Base-by-base conservation (phyloP, 2,888 invertebrate genomes). In the Hololepta plana region DNA sequence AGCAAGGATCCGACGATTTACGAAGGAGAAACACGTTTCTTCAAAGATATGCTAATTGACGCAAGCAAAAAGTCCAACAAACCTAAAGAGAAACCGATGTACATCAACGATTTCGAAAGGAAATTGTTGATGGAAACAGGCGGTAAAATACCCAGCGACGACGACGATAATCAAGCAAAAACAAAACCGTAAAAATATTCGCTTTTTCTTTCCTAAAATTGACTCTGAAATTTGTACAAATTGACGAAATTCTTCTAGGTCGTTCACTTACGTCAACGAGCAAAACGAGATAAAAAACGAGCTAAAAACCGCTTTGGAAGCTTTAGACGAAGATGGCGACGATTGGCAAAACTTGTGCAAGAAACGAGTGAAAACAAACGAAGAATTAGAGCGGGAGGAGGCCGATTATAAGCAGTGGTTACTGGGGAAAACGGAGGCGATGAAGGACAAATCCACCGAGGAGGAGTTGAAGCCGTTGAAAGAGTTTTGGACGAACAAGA, bases 1-100 rank as follows among this genome's bases (percentile, higher is more conserved):
- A 79, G 70, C 23, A 84, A 81, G 46, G 84, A 93, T 57, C 85
- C 91, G 0, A 64, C 67, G 38, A 90, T 93, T 35, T 95, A 95
- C 52, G 72, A 91, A 45, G 64, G 73, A 20, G 61, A 66, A 27
- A 64, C 65, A 15, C 63, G 61, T 27, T 85, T 82, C 45, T 90
- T 85, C 54, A 38, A 44, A 23, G 40, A 40, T 14, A 28, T 26
- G 12, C 23, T 29, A 11, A 30, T 31, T 20, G 30, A 33, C 16
- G 16, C 27, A 12, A 30, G 24, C 8, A 17, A 25, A 27, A 39
- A 22, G 45, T 44, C 37, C 28, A 41, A 38, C 28, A 32, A 35
- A 20, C 32, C 49, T 39, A 60, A 60, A 36, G 52, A 61, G 2
- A 64, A 72, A 38, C 62, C 67, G 2, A 51, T 84, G 35, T 72